Evolutionary conservation across 2,113 vertebrate genomes (phyloP), one percentile per base, ranked within the genome.

Genomic region (Triplophysa dalaica): DNA sequence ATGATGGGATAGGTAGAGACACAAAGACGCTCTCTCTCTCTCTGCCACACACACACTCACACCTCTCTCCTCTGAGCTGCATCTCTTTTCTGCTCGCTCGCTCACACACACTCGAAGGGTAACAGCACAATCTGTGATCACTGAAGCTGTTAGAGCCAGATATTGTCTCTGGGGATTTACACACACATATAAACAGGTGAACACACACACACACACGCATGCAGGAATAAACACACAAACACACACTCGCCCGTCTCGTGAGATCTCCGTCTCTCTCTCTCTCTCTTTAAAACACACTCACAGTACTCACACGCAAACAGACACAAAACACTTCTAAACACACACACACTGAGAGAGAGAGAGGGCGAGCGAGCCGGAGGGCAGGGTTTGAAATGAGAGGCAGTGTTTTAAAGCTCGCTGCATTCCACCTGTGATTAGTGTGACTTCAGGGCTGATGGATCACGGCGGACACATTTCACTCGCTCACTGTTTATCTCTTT

Each of bases 341-440:
- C 78, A 67, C 60, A 83, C 45, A 66, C 22, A 81, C 26, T 26
- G 8, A 70, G 70, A 68, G 60, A 81, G 17, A 69, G 7, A 38
- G 33, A 61, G 10, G 4, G 2, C 24, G 8, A 70, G 70, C 62
- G 60, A 85, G 84, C 84, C 82, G n/a, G 75, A 83, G 82, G 84
- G 82, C 81, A 83, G 73, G 82, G 84, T 85, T 83, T 85, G 84
- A 83, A 85, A 85, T 85, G 81, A 85, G 84, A 85, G 81, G 74
- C 81, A 79, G 70, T 43, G 60, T 83, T 85, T 85, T 85, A 85
- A 85, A 81, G 82, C 81, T 81, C 61, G 82, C 79, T 78, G 84
- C 83, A 83, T 85, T 85, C 81, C 84, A 85, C 84, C 84, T 85
- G 84, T 85, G 84, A 85, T 85, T 85, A 85, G 82, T 78, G 84